phyloP scores from a whole-genome alignment of 2,888 invertebrate species.

The Sinelater perroti region DNA sequence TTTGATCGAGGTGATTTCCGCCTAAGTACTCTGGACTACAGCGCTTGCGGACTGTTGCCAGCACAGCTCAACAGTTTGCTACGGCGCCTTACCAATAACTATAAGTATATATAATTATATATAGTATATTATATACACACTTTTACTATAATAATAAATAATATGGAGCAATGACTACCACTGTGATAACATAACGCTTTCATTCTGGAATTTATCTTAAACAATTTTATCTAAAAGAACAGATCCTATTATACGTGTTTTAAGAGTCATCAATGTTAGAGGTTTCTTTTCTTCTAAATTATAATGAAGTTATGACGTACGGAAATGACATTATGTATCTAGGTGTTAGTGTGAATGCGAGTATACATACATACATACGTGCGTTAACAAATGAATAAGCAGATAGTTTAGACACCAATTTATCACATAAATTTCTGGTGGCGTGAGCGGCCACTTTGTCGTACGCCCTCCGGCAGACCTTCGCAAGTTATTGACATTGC shows the following conservation, averaged over 20 bases:
- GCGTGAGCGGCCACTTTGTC: conserved; percentile 29
- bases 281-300: conserved; percentile 48
- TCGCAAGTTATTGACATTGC: conserved; percentile 48
- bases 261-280: conserved; percentile 56
- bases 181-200: conserved; percentile 64
- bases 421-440: conserved; percentile 38
- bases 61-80: conserved; percentile 15
- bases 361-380: conserved; percentile 80
- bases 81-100: conserved; percentile 30
- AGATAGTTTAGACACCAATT: conserved; percentile 53
- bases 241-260: conserved; percentile 56
- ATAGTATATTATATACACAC: conserved; percentile 32
- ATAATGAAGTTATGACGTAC: conserved; percentile 38
- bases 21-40: no score
- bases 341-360: conserved; percentile 38
- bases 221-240: conserved; percentile 57
- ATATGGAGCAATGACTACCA: conserved; percentile 64
- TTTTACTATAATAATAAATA: conserved; percentile 45
- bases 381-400: conserved; percentile 72
- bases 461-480: conserved; percentile 40
- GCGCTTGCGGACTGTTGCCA: conserved; percentile 20
- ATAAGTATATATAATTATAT: conserved; percentile 26
- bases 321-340: conserved; percentile 32
- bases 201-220: conserved; percentile 60
- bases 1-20: no score